These are phyloP conservation scores for Notiomystis cincta DNA, from an alignment of 2,113 vertebrate genomes.

Conservation along the genomic window DNA sequence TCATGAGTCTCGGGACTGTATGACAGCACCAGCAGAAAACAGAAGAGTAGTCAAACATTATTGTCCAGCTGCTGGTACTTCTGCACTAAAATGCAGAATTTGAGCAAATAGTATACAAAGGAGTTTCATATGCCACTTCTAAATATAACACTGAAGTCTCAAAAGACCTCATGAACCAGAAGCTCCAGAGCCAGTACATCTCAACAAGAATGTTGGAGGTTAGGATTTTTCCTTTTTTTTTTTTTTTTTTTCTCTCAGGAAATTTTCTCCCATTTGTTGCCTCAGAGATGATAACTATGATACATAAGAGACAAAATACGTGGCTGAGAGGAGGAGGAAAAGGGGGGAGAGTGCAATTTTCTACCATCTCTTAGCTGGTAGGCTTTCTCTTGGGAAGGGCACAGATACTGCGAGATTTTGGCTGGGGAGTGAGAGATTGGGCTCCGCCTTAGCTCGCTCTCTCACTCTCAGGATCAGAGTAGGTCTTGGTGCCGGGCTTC, in stretches of 20 bases:
- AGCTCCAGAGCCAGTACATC: neutral
- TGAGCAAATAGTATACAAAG: neutral
- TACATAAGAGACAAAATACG: neutral
- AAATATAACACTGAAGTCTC: neutral
- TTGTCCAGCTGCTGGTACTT: neutral
- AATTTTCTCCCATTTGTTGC: neutral
- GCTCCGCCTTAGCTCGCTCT: rapidly evolving
- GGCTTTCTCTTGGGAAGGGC: neutral
- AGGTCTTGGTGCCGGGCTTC: too few species aligned
- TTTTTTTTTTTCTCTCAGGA: neutral
- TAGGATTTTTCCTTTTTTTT: neutral
- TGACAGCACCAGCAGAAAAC: neutral
- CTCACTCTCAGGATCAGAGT: too few species aligned
- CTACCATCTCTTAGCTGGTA: neutral
- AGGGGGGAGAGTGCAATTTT: neutral
- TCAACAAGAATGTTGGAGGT: neutral
- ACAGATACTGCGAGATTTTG: neutral
- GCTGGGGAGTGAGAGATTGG: neutral
- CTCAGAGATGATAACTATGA: neutral
- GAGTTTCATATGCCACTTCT: neutral
- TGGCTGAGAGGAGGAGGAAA: neutral
- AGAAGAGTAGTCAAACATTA: neutral
- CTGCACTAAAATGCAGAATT: neutral
- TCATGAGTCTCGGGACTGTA: rapidly evolving
- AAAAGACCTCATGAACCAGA: neutral